Evolutionary conservation across 2,797 vertebrate genomes (phyloP).

Genomic region (Cichlasoma orientale): DNA sequence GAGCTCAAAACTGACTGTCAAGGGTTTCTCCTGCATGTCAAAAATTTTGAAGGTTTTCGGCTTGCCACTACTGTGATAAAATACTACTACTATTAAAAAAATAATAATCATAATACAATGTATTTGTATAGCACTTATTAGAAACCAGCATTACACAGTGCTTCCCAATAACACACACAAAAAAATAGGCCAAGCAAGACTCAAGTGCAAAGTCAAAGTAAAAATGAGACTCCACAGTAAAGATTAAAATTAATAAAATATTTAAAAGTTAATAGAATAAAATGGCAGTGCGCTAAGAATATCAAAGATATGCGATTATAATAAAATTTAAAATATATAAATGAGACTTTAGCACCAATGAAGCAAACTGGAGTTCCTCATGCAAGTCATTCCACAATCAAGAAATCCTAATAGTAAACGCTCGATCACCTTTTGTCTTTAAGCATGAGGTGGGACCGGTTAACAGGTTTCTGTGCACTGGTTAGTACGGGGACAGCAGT

Average conservation of each 20-base stretch:
- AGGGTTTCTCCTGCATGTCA: not conserved
- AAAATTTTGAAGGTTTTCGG: not conserved
- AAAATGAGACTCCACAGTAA: no score
- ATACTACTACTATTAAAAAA: no score
- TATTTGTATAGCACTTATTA: no score
- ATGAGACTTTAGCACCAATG: not conserved
- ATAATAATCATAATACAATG: no score
- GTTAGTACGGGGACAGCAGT: not conserved
- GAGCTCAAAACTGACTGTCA: not conserved
- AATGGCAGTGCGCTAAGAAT: no score
- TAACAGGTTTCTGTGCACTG: not conserved
- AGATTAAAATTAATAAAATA: no score
- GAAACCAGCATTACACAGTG: no score
- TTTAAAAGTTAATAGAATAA: no score
- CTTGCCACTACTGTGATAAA: not conserved
- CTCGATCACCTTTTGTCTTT: not conserved
- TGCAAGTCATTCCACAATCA: not conserved
- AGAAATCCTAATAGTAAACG: not conserved
- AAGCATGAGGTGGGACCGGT: not conserved
- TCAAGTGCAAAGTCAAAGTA: no score
- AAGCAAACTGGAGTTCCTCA: not conserved
- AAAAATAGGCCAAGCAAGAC: no score
- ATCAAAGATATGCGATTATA: not conserved
- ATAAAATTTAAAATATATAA: not conserved
- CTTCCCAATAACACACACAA: no score